Evolutionary conservation across 2,888 invertebrate species (phyloP).

Genomic region (Lydus trimaculatus): DNA sequence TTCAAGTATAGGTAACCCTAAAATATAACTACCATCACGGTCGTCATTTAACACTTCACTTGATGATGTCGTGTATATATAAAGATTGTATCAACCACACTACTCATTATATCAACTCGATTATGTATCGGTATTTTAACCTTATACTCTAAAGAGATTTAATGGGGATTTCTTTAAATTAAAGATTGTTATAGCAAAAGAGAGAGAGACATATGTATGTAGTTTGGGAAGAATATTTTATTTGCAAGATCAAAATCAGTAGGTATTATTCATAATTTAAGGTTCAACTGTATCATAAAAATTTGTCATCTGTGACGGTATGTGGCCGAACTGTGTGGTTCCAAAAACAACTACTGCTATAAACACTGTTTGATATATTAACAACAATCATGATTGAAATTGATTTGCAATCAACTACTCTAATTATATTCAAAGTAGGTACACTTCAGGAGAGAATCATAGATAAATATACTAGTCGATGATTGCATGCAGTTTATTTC

Average conservation of each 20-base stretch:
- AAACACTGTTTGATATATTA: constrained; percentile 6
- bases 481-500: constrained; percentile 37
- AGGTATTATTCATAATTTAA: constrained; percentile 25
- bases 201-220: no score
- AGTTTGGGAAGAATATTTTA: constrained; percentile 18
- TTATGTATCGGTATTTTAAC: neutral
- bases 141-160: neutral
- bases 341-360: constrained; percentile 9
- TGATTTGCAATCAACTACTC: constrained; percentile 40
- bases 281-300: constrained; percentile 30
- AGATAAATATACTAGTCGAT: constrained; percentile 30
- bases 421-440: neutral
- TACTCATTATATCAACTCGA: constrained; percentile 5
- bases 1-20: constrained; percentile 22
- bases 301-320: constrained; percentile 38
- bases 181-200: no score
- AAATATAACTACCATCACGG: neutral
- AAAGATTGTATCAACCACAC: neutral
- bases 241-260: constrained; percentile 36
- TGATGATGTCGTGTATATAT: constrained; percentile 1
- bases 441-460: no score
- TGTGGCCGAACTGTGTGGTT: constrained; percentile 36
- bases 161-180: no score
- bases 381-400: constrained; percentile 49
- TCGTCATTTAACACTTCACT: constrained; percentile 3